These are phyloP conservation scores for Drosophila monieri DNA, from an alignment of 2,888 invertebrate genomes.

Conservation along the genomic window DNA sequence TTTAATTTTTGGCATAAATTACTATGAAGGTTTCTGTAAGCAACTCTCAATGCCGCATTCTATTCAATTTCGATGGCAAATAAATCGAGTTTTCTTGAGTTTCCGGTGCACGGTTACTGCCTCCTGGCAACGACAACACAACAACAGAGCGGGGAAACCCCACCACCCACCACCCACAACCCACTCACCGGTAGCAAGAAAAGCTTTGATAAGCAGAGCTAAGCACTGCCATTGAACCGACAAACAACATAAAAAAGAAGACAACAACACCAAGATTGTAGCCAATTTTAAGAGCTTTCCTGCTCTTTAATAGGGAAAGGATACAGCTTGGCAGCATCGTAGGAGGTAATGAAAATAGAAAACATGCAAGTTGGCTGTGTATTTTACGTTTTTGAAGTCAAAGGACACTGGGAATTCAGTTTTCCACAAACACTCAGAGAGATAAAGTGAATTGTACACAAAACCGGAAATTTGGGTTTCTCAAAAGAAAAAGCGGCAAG, in stretches of 20 bases:
- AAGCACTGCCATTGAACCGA: constrained; percentile 32
- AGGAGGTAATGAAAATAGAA: neutral
- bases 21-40: neutral
- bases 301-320: neutral
- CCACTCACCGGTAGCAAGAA: constrained; percentile 40
- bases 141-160: constrained; percentile 8
- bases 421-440: constrained; percentile 1
- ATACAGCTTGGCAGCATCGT: neutral
- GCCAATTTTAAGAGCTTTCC: constrained; percentile 12
- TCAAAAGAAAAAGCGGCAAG: constrained; percentile 22
- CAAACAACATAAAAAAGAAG: constrained; percentile 17
- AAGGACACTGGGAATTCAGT: neutral
- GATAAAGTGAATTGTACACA: neutral
- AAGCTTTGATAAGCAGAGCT: constrained; percentile 67
- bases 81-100: constrained; percentile 54
- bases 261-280: constrained; percentile 3
- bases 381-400: neutral
- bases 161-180: neutral
- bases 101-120: constrained; percentile 56
- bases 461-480: neutral
- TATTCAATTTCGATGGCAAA: constrained; percentile 47
- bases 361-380: constrained; percentile 21
- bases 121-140: constrained; percentile 47
- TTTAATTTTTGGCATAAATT: neutral
- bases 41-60: constrained; percentile 6